Percentiles rank a stretch among this genome's conserved stretches.
These are phyloP conservation scores for Mamestra configurata DNA, from an alignment of 1,140 invertebrate genomes.

Conservation along the genomic window DNA sequence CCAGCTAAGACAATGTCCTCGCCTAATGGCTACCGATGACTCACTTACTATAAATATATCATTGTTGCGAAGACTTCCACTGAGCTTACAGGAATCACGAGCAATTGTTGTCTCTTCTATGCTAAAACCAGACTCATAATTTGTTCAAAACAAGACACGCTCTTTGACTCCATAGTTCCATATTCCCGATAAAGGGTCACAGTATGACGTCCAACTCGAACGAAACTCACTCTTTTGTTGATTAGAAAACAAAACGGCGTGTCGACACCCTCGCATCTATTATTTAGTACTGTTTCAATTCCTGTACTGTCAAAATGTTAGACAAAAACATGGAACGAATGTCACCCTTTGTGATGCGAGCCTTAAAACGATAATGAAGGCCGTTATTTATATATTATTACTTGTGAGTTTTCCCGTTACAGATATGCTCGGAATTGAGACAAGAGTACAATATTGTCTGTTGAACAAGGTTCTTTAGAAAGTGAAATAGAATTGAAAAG, in stretches of 20 bases:
- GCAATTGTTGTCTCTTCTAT: conserved; percentile 79
- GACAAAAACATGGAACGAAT: conserved; percentile 83
- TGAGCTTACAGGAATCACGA: conserved; percentile 80
- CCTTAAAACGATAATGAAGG: conserved; percentile 74
- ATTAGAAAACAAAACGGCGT: conserved; percentile 82
- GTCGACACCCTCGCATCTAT: conserved; percentile 84
- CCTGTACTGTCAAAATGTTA: conserved; percentile 68
- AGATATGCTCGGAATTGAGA: neutral
- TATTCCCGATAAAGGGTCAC: conserved; percentile 77
- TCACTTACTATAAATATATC: conserved; percentile 84
- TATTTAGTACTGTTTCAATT: conserved; percentile 80
- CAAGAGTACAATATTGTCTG: neutral
- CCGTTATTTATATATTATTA: conserved; percentile 81
- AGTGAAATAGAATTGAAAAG: neutral
- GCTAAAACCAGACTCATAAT: conserved; percentile 86
- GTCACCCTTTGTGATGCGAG: conserved; percentile 66
- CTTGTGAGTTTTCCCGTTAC: conserved; percentile 53
- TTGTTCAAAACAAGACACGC: conserved; percentile 80
- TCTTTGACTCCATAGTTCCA: conserved; percentile 57
- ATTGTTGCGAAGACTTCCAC: conserved; percentile 70
- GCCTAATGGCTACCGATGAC: conserved; percentile 82
- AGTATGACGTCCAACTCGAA: conserved; percentile 75
- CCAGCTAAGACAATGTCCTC: conserved; percentile 75
- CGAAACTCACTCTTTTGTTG: conserved; percentile 79
- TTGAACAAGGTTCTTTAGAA: neutral